phyloP scores from a whole-genome alignment of 2,113 vertebrate species.

The Gallinago paraguaiae region DNA sequence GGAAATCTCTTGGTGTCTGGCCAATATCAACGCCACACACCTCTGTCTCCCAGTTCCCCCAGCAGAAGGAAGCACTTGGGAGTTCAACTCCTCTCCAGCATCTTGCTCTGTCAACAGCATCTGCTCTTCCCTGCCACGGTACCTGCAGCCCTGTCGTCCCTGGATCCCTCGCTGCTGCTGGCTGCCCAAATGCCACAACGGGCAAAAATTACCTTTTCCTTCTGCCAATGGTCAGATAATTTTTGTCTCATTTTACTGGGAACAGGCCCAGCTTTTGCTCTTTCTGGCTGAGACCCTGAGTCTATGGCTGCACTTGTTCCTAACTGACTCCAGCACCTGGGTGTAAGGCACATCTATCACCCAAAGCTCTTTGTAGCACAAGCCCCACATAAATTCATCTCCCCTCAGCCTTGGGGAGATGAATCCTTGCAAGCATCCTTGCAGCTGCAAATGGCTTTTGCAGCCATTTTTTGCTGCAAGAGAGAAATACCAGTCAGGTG shows the following conservation, averaged over 20 bases:
- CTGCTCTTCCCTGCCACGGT: background rate
- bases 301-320: background rate
- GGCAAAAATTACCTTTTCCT: background rate
- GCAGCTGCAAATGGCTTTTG: too few species aligned
- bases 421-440: too few species aligned
- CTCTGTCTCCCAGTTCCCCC: background rate
- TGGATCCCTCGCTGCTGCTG: fast-evolving
- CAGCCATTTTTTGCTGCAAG: background rate
- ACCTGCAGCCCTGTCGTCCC: background rate
- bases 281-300: background rate
- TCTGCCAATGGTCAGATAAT: background rate
- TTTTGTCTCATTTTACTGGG: background rate
- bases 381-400: background rate
- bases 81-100: background rate
- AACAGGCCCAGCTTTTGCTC: background rate
- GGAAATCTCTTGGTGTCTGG: constrained; percentile 13
- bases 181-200: background rate
- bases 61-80: background rate
- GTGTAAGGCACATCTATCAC: background rate
- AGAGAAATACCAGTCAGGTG: background rate
- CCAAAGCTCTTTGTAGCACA: background rate
- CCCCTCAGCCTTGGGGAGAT: background rate
- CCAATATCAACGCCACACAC: background rate
- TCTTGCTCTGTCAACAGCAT: background rate
- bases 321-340: background rate